Evolutionary conservation across 92 coral and sea anemone genomes (phyloP).

Genomic region (Umimayanthus chanpuru): DNA sequence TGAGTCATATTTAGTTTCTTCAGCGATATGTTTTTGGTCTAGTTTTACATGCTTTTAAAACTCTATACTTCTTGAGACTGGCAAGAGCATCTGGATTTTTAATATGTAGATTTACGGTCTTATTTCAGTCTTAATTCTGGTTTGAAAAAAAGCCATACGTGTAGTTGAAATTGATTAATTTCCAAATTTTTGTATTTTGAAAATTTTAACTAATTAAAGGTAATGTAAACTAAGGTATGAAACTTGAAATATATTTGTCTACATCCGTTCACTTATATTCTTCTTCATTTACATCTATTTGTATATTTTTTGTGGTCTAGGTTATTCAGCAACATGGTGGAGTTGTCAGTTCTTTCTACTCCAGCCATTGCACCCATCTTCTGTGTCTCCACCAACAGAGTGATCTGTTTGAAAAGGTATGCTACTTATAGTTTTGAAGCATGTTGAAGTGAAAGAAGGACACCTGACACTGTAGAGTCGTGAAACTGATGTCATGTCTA

Average conservation of each 20-base stretch:
- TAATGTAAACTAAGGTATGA: too few species aligned
- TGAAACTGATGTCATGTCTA: neutral
- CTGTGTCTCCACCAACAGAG: slow-evolving; percentile 83
- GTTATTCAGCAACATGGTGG: slow-evolving; percentile 91
- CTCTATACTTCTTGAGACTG: too few species aligned
- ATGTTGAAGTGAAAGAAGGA: neutral
- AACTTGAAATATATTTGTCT: neutral
- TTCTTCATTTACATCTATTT: neutral
- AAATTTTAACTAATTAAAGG: too few species aligned
- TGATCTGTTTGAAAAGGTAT: slow-evolving; percentile 67
- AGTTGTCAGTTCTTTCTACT: slow-evolving; percentile 66
- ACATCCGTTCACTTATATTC: neutral
- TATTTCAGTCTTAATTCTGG: too few species aligned
- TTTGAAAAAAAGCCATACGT: too few species aligned
- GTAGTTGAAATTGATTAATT: too few species aligned
- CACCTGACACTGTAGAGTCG: neutral
- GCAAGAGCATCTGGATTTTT: too few species aligned
- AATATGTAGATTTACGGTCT: too few species aligned
- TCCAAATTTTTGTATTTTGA: too few species aligned
- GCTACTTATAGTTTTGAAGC: neutral
- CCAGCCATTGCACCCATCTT: slow-evolving; percentile 81
- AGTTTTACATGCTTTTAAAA: too few species aligned
- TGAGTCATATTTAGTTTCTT: too few species aligned
- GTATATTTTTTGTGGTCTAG: slow-evolving; percentile 34
- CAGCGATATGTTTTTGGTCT: too few species aligned